Percentiles rank a stretch among this genome's conserved stretches.
phyloP scores from a whole-genome alignment of 2,113 vertebrate genomes.

The Phodopus roborovskii region DNA sequence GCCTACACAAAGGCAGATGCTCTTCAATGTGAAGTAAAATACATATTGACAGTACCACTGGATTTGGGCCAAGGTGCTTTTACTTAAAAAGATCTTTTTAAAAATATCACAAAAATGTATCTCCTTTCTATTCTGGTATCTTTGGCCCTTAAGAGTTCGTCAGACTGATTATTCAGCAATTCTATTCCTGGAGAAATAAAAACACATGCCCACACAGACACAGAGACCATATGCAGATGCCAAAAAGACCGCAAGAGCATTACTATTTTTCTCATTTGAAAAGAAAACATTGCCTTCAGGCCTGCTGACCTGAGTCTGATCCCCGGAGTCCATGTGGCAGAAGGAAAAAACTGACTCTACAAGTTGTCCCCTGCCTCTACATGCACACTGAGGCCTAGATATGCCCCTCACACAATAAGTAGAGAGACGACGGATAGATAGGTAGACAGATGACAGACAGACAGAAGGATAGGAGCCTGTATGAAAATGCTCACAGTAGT shows the following conservation, averaged over 20 bases:
- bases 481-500: background rate
- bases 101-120: conserved; percentile 53
- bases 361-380: background rate
- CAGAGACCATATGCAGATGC: background rate
- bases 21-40: conserved; percentile 30
- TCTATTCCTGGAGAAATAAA: background rate
- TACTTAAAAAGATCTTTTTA: background rate
- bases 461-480: background rate
- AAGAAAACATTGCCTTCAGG: background rate
- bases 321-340: background rate
- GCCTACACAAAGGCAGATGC: background rate
- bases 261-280: background rate
- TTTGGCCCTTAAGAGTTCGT: conserved; percentile 78
- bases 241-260: background rate
- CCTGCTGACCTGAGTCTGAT: background rate
- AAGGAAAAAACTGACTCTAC: background rate
- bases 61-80: background rate
- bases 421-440: background rate
- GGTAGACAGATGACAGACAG: no score
- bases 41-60: background rate
- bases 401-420: no score
- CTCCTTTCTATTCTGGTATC: conserved; percentile 27
- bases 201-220: background rate
- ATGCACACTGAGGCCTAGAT: background rate
- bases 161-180: background rate